Evolutionary conservation across 1,140 invertebrate genomes (phyloP).

Genomic region (Drosophila sp.): DNA sequence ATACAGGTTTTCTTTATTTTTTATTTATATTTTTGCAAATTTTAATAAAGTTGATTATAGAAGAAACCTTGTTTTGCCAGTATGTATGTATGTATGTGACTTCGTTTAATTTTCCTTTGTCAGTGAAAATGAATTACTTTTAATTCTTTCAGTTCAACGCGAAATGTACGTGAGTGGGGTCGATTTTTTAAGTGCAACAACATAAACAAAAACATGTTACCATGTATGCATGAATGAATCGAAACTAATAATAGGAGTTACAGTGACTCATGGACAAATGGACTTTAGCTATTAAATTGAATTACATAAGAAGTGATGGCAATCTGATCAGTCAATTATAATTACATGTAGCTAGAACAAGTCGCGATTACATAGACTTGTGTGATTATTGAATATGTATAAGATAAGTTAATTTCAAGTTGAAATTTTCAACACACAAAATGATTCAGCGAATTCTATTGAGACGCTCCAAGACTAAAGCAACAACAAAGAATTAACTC

Average conservation of each 20-base stretch:
- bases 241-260: background rate
- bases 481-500: background rate
- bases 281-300: background rate
- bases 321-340: background rate
- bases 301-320: background rate
- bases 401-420: slow-evolving; percentile 9
- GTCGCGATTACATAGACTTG: background rate
- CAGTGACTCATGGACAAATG: background rate
- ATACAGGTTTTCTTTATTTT: background rate
- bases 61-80: background rate
- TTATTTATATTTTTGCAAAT: background rate
- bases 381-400: background rate
- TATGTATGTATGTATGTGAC: background rate
- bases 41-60: background rate
- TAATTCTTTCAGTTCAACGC: slow-evolving; percentile 1
- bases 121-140: background rate
- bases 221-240: background rate
- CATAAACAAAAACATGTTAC: background rate
- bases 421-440: background rate
- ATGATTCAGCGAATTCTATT: slow-evolving; percentile 1
- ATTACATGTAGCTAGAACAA: background rate
- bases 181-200: background rate
- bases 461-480: background rate
- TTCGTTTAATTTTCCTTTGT: background rate
- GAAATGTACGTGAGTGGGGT: background rate